Evolutionary conservation across 1,140 invertebrate genomes (phyloP).

Genomic region (Panagrolaimus sp.): DNA sequence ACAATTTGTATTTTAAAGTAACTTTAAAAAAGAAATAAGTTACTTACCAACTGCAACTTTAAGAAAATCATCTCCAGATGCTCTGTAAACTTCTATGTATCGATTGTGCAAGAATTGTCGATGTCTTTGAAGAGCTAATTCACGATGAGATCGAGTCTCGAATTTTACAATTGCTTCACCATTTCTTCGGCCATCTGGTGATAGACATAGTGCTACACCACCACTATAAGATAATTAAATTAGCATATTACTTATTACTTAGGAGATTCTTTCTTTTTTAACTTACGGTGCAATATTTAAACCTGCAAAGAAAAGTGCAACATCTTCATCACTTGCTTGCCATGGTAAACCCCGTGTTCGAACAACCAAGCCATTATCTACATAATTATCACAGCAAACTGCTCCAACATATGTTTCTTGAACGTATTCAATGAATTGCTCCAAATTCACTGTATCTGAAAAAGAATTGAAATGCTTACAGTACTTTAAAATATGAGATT

Average conservation of each 20-base stretch:
- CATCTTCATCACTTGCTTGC: conserved; percentile 98
- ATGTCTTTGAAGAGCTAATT: conserved; percentile 92
- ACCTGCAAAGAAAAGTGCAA: conserved; percentile 95
- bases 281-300: conserved; percentile 84
- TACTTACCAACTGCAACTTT: conserved; percentile 80
- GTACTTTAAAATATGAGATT: too few species aligned
- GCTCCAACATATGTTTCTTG: conserved; percentile 28
- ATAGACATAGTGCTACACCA: conserved; percentile 93
- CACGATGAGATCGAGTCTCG: conserved; percentile 83
- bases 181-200: conserved; percentile 85
- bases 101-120: conserved; percentile 89
- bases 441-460: too few species aligned
- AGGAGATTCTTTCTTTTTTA: too few species aligned
- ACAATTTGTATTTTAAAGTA: too few species aligned
- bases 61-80: conserved; percentile 89
- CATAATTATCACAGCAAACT: conserved; percentile 31
- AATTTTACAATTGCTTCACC: conserved; percentile 97
- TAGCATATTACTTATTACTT: too few species aligned
- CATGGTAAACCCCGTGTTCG: conserved; percentile 92
- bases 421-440: background rate
- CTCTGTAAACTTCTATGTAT: conserved; percentile 95
- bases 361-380: conserved; percentile 69
- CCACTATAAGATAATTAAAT: conserved; percentile 64
- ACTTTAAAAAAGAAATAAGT: too few species aligned
- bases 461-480: too few species aligned